Conservation (phyloP, 1,140 invertebrate genomes). For the Tetramorium simillimum region DNA sequence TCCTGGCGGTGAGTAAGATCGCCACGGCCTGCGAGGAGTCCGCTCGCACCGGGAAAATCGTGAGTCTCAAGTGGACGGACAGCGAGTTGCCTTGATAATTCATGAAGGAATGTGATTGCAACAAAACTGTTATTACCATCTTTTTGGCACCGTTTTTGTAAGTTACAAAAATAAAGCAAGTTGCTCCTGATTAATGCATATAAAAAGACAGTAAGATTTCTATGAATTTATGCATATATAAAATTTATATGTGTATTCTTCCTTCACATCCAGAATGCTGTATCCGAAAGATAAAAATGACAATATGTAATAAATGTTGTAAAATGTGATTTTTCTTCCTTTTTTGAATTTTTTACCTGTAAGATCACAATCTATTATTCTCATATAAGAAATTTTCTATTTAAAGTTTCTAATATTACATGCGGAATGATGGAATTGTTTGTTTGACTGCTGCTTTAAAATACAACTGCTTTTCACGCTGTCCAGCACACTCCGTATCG, state of each 20-base stretch:
- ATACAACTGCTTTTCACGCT: neutral
- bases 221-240: neutral
- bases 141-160: neutral
- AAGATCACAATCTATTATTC: neutral
- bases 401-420: neutral
- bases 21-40: constrained; percentile 87
- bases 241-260: neutral
- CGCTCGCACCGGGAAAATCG: constrained; percentile 84
- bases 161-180: neutral
- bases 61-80: constrained; percentile 83
- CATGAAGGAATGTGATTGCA: neutral
- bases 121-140: neutral
- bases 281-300: neutral
- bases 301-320: neutral
- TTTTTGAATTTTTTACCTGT: neutral
- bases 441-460: neutral
- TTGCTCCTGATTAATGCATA: neutral
- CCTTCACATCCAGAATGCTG: neutral
- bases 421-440: neutral
- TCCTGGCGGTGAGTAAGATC: constrained; percentile 86
- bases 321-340: neutral
- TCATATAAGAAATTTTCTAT: neutral
- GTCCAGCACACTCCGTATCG: neutral
- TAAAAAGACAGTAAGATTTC: neutral
- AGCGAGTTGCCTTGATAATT: constrained; percentile 73